phyloP scores from a whole-genome alignment of 1,140 invertebrate species.

The Pinna nobilis region DNA sequence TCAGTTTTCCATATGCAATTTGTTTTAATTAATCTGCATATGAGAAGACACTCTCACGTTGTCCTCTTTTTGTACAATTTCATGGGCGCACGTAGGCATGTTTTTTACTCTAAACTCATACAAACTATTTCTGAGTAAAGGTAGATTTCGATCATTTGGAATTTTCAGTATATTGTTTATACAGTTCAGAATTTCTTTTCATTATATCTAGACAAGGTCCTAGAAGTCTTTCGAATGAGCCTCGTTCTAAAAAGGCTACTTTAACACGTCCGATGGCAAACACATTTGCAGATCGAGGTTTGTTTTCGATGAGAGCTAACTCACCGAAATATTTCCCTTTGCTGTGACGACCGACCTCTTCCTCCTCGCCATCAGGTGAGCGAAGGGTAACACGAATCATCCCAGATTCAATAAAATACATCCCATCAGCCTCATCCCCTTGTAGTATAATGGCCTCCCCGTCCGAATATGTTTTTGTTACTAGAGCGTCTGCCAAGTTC shows the following conservation, averaged over 20 bases:
- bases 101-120: too few relatives aligned
- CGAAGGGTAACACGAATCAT: constrained; percentile 77
- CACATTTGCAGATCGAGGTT: constrained; percentile 87
- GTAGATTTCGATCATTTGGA: too few relatives aligned
- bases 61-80: too few relatives aligned
- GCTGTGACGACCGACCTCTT: constrained; percentile 59
- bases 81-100: too few relatives aligned
- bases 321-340: constrained; percentile 79
- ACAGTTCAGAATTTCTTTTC: constrained; percentile 66
- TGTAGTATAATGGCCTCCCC: constrained; percentile 87
- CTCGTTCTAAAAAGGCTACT: constrained; percentile 70
- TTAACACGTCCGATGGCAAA: constrained; percentile 77
- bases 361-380: constrained; percentile 60
- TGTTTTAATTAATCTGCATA: too few relatives aligned
- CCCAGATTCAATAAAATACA: constrained; percentile 98
- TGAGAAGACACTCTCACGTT: too few relatives aligned
- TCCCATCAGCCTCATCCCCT: constrained; percentile 94
- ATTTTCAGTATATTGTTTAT: constrained; percentile 55
- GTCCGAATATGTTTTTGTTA: constrained; percentile 84
- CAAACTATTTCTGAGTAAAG: too few relatives aligned
- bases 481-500: constrained; percentile 96
- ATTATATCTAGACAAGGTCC: constrained; percentile 74
- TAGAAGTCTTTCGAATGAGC: constrained; percentile 72
- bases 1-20: too few relatives aligned
- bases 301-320: constrained; percentile 89